Conservation (phyloP, 2,888 invertebrate species). For the Ennomos quercinarius region DNA sequence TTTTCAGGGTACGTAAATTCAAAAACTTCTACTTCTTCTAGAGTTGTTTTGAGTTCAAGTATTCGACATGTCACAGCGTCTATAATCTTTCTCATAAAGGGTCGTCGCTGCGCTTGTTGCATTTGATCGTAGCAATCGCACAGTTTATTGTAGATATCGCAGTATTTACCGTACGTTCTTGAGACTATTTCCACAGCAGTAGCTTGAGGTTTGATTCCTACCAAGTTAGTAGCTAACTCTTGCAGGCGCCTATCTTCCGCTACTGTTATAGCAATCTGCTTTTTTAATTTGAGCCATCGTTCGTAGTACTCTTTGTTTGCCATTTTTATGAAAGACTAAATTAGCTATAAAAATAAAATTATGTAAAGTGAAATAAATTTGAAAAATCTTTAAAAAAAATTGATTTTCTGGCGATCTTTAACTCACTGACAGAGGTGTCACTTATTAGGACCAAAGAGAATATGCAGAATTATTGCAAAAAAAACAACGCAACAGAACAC, state of each 20-base stretch:
- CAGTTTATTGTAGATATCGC: slow-evolving; percentile 82
- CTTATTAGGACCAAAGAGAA: no score
- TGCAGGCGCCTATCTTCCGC: slow-evolving; percentile 68
- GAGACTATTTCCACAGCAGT: slow-evolving; percentile 80
- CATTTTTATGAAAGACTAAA: no score
- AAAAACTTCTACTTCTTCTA: slow-evolving; percentile 84
- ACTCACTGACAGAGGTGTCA: no score
- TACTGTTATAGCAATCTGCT: slow-evolving; percentile 51
- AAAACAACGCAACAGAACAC: no score
- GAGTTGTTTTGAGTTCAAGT: slow-evolving; percentile 84
- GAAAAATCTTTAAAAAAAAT: no score
- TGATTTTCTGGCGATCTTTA: no score
- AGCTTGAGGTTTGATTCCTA: slow-evolving; percentile 76
- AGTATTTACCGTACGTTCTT: slow-evolving; percentile 81
- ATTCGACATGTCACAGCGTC: slow-evolving; percentile 86
- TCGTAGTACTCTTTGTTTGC: slow-evolving; percentile 13
- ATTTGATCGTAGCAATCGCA: slow-evolving; percentile 87
- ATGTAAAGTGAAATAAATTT: no score
- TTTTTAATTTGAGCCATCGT: slow-evolving; percentile 23
- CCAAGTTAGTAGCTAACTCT: slow-evolving; percentile 53
- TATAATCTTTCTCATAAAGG: slow-evolving; percentile 83
- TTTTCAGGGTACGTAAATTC: slow-evolving; percentile 91
- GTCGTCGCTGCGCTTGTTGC: slow-evolving; percentile 86
- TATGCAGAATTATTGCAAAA: no score
- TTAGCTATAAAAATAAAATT: no score